Conservation (phyloP, 2,797 vertebrate species). For the Aulostomus chinensis region DNA sequence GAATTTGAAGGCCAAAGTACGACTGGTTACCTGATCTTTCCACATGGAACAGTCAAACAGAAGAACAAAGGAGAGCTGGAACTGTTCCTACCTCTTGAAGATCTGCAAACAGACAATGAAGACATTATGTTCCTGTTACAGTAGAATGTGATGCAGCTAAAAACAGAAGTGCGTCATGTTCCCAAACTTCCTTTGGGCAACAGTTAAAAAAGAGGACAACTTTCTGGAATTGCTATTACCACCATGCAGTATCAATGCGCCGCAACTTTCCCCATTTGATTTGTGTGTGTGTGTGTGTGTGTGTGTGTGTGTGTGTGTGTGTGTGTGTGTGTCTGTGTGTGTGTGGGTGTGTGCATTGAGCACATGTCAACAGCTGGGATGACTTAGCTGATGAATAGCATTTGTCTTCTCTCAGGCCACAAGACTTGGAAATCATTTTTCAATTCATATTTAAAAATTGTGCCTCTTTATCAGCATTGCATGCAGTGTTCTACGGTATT, state of each 20-base stretch:
- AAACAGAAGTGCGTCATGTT: too few relatives aligned
- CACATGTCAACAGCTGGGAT: slow-evolving; percentile 53
- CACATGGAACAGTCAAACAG: neutral
- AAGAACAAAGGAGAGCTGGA: too few relatives aligned
- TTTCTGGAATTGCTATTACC: too few relatives aligned
- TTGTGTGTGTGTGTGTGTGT: slow-evolving; percentile 8
- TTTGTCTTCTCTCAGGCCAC: slow-evolving; percentile 8
- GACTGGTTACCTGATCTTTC: neutral
- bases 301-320: slow-evolving; percentile 7
- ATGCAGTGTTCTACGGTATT: neutral
- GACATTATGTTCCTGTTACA: too few relatives aligned
- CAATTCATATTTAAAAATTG: slow-evolving; percentile 21
- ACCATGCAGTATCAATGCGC: too few relatives aligned
- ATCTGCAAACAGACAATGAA: too few relatives aligned
- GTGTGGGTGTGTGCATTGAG: slow-evolving; percentile 10
- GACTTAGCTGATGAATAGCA: slow-evolving; percentile 48
- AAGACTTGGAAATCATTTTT: slow-evolving; percentile 16
- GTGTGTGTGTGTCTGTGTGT: slow-evolving; percentile 13
- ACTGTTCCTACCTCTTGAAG: too few relatives aligned
- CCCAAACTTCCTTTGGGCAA: too few relatives aligned
- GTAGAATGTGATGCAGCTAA: too few relatives aligned
- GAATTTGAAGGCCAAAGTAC: neutral
- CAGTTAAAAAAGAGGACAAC: too few relatives aligned
- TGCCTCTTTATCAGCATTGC: neutral
- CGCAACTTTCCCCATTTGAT: too few relatives aligned